Base-by-base conservation (phyloP, 2,888 invertebrate genomes). In the Cephonodes hylas region DNA sequence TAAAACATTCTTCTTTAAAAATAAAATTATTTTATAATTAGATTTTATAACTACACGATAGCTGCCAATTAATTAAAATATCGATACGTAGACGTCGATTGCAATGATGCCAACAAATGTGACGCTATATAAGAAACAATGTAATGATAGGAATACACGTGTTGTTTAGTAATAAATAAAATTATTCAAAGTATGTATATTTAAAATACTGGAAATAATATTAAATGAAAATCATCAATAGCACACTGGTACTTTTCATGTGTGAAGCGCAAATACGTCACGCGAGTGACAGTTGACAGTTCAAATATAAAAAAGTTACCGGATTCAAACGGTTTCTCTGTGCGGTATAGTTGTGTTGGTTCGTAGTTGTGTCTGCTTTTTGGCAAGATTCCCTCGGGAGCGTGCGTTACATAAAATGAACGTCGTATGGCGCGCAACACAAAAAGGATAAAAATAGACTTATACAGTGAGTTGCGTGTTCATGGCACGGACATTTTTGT, bases 361-460 rank as follows among this genome's bases (percentile, higher is more conserved):
- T 65, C 66, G 71, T 72, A 60, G 48, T 58, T 48, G 57, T 44
- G 72, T 76, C 76, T 76, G 80, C 77, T 77, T 86, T 87, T 92
- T 92, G 91, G 91, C 91, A 91, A 85, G 85, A 82, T 86, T 91
- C 91, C 91, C 88, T 87, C 79, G 80, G 82, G 84, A 79, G 81
- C 78, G 74, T 79, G 79, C 66, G 84, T 88, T 88, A 89, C 80
- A 83, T 89, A 88, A 86, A 91, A 82, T 82, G 81, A 83, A 83
- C 86, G 84, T 77, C 81, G 86, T 75, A 79, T 74, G 71, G 74
- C 76, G 82, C 83, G 76, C 81, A 80, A 70, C 77, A 87, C 85
- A 83, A 85, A 88, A 86, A 86, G 81, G 84, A 78, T 90, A 91
- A 84, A 91, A 91, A 91, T 92, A 92, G 92, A 91, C 76, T 82